Evolutionary conservation across 1,140 invertebrate genomes (phyloP).

Genomic region (Trachelipus rathkii): DNA sequence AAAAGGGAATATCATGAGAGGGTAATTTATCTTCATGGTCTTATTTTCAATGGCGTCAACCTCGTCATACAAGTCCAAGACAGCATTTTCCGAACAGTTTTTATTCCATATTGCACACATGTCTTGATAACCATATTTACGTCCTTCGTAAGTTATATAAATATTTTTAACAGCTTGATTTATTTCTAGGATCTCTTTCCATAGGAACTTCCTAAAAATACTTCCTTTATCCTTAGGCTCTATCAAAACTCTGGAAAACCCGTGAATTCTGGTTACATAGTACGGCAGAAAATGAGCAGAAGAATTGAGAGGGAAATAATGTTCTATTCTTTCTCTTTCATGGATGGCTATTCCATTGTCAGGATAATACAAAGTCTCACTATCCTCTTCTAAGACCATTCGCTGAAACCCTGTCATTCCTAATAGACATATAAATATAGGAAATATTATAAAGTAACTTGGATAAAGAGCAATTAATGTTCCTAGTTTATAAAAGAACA

Average conservation of each 20-base stretch:
- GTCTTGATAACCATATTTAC: constrained; percentile 66
- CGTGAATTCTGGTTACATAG: constrained; percentile 78
- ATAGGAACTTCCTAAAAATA: constrained; percentile 69
- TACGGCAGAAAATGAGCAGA: constrained; percentile 66
- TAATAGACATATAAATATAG: constrained; percentile 70
- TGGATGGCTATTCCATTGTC: constrained; percentile 66
- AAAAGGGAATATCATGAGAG: constrained; percentile 80
- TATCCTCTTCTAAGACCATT: constrained; percentile 83
- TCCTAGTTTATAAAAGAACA: too few species aligned
- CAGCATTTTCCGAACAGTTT: constrained; percentile 78
- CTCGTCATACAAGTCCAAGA: constrained; percentile 71
- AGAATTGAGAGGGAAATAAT: constrained; percentile 59
- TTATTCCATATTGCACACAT: constrained; percentile 78
- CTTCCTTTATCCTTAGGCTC: constrained; percentile 74
- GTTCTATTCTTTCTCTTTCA: constrained; percentile 74
- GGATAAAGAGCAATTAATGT: constrained; percentile 55
- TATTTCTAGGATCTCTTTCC: constrained; percentile 70
- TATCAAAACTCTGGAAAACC: constrained; percentile 67
- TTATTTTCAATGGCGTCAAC: constrained; percentile 71
- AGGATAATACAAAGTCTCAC: constrained; percentile 86
- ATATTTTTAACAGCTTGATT: constrained; percentile 73
- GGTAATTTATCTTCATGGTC: constrained; percentile 72
- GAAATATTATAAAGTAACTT: constrained; percentile 83
- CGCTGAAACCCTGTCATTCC: constrained; percentile 76
- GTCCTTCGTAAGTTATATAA: constrained; percentile 63